Evolutionary conservation across 1,140 invertebrate species (phyloP), one percentile per base, ranked within the genome.

Genomic region (Physella acuta): DNA sequence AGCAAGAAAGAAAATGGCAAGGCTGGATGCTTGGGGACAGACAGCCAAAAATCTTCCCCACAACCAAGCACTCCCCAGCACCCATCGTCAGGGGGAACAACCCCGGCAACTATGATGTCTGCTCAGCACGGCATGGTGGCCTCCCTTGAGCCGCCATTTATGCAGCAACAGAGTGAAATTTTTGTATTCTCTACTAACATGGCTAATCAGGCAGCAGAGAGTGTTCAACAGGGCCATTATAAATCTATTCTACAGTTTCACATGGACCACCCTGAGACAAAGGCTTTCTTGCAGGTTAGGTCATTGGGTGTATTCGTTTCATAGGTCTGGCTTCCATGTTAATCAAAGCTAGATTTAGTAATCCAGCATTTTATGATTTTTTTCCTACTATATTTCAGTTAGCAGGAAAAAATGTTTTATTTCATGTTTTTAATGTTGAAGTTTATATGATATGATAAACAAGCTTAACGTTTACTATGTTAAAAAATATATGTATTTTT

Each of bases 91-190:
- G 24, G 61, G 39, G n/a, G 67, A 53, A 49, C 70, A 60, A 51
- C 62, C 26, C 39, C 66, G 49, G 8, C 67, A 56, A n/a, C 64
- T 28, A 24, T 63, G 33, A 64, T 59, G 20, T 30, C 66, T 11
- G 20, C 71, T 28, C 64, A 67, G 64, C 31, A 31, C n/a, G 66
- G 55, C 51, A 26, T 60, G 56, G 39, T 51, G 73, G 78, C 37
- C 62, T 67, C 61, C 68, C 73, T 70, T 30, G 75, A 75, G 33
- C 59, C 68, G 26, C 74, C 72, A 20, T 80, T 84, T 62, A 77
- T 83, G 92, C 94, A 97, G 86, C 95, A 97, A 82, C 94, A 97
- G 85, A 97, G 93, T 87, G 95, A 98, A 85, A 95, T 98, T 79
- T 98, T 97, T 89, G 95, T 98, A 63, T 99, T 99, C 87, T 94